A percentile compares a stretch with the other conserved stretches of the same genome.
Evolutionary conservation across 1,140 invertebrate species (phyloP).

Genomic region (Drosophila willistoni): DNA sequence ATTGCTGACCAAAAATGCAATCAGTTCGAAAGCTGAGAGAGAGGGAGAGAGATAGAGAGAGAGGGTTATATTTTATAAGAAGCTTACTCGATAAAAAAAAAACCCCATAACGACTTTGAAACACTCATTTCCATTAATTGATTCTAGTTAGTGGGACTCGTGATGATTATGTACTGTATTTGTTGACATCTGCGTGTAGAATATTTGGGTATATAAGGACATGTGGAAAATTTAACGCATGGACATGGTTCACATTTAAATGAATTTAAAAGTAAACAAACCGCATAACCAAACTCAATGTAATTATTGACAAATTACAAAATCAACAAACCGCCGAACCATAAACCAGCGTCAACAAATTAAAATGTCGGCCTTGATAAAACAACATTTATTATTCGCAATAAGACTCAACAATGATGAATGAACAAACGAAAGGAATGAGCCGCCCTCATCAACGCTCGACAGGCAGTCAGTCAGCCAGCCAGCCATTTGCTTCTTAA

Average conservation of each 20-base stretch:
- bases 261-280: conserved; percentile 52
- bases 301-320: conserved; percentile 71
- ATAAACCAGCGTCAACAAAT: conserved; percentile 67
- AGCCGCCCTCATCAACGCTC: background rate
- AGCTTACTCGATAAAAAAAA: background rate
- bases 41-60: too few species aligned
- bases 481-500: conserved; percentile 4
- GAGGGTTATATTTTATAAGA: background rate
- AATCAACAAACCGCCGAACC: conserved; percentile 66
- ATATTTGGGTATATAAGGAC: background rate
- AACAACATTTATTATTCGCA: conserved; percentile 66
- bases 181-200: background rate
- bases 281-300: conserved; percentile 50
- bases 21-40: too few species aligned
- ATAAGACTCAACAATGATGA: conserved; percentile 64
- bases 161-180: background rate
- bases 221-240: conserved; percentile 3
- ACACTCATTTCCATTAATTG: background rate
- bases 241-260: conserved; percentile 23
- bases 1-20: too few species aligned
- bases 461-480: background rate
- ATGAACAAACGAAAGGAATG: conserved; percentile 40
- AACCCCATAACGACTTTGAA: background rate
- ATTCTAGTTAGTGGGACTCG: background rate
- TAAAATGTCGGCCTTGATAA: conserved; percentile 63